Percentiles rank a stretch among this genome's conserved stretches.
Conservation (phyloP, 2,888 invertebrate genomes). For the Dinocampus coccinellae region DNA sequence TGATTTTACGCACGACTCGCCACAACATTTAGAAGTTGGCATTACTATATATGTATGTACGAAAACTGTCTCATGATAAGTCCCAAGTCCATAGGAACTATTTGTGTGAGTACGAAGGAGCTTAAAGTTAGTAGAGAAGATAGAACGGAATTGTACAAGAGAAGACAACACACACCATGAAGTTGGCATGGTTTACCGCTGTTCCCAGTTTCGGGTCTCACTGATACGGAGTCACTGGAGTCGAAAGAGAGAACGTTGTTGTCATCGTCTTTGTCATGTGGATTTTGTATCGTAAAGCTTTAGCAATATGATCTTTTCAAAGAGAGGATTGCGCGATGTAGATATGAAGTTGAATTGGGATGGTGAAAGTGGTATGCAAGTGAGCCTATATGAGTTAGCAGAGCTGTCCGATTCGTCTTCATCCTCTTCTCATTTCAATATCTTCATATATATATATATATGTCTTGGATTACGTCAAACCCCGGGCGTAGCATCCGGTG, state of each 20-base stretch:
- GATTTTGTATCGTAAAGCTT: not conserved
- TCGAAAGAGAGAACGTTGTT: slow-evolving; percentile 7
- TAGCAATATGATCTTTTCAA: slow-evolving; percentile 20
- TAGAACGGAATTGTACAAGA: slow-evolving; percentile 7
- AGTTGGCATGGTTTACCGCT: slow-evolving; percentile 38
- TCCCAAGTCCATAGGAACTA: slow-evolving; percentile 23
- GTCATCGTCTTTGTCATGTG: not conserved
- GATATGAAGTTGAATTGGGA: not conserved
- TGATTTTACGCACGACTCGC: slow-evolving; percentile 9
- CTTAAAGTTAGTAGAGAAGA: not conserved
- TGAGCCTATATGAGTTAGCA: not conserved
- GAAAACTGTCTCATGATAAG: slow-evolving; percentile 36
- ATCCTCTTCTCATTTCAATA: not conserved
- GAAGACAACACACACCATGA: slow-evolving; percentile 24
- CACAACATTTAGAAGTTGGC: not conserved
- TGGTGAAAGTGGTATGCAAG: not conserved
- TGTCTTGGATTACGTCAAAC: slow-evolving; percentile 60
- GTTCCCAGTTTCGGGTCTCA: not conserved
- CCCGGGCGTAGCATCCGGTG: slow-evolving; percentile 55
- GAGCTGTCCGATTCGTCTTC: slow-evolving; percentile 10
- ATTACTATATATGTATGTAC: not conserved
- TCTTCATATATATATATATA: not conserved
- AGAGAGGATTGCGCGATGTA: not conserved
- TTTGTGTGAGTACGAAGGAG: slow-evolving; percentile 14
- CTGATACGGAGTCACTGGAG: slow-evolving; percentile 5